Percentiles rank a stretch among this genome's conserved stretches.
These are phyloP conservation scores for Rhynchonycteris naso DNA, from an alignment of 2,797 vertebrate species.

Conservation along the genomic window DNA sequence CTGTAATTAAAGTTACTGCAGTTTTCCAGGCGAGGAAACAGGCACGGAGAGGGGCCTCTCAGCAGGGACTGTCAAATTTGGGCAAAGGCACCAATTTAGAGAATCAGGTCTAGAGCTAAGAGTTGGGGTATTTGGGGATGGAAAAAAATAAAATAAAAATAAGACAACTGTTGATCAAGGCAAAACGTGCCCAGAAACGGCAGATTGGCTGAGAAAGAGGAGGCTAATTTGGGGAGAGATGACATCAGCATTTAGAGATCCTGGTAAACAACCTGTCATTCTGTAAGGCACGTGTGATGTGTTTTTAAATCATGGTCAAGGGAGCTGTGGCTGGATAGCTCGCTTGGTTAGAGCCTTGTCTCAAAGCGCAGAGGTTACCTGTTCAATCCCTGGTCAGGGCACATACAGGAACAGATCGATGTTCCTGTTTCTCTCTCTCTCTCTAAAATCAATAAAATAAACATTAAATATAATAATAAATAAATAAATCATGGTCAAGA, in stretches of 20 bases:
- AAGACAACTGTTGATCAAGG: not conserved
- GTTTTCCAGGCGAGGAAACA: not conserved
- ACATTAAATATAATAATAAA: too few species aligned
- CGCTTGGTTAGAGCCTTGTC: too few species aligned
- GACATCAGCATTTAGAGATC: not conserved
- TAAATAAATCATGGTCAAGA: not conserved
- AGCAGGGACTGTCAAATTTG: rapidly evolving
- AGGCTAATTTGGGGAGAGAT: not conserved
- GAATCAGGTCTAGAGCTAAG: not conserved
- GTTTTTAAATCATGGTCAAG: not conserved
- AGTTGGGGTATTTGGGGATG: not conserved
- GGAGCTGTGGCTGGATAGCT: not conserved
- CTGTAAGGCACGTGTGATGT: not conserved
- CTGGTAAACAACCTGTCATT: not conserved
- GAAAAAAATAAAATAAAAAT: not conserved
- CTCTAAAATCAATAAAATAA: too few species aligned
- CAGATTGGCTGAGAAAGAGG: not conserved
- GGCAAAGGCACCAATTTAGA: not conserved
- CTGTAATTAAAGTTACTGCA: rapidly evolving
- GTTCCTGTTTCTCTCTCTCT: too few species aligned
- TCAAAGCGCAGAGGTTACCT: too few species aligned
- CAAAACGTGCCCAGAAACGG: not conserved
- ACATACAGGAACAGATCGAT: too few species aligned
- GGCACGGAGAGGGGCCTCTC: not conserved
- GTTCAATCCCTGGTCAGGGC: too few species aligned